These are phyloP conservation scores for Corythucha ciliata DNA, from an alignment of 2,888 invertebrate species.

Conservation along the genomic window DNA sequence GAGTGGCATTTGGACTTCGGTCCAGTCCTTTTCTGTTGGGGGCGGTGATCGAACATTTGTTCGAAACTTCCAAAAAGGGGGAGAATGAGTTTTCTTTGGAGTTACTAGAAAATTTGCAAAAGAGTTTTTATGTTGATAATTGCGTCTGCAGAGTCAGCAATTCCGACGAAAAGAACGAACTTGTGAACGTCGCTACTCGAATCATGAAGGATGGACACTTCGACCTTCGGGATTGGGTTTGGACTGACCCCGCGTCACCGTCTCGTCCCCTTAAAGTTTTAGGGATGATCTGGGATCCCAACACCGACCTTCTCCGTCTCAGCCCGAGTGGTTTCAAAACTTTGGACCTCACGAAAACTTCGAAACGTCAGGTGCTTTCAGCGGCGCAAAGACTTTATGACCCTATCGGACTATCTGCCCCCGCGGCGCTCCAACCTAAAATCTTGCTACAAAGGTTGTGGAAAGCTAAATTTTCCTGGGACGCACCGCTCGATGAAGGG, in stretches of 20 bases:
- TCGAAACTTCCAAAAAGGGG: background rate
- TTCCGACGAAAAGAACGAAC: slow-evolving; percentile 4
- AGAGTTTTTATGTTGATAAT: slow-evolving; percentile 27
- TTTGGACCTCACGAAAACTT: no score
- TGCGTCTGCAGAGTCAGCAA: slow-evolving; percentile 8
- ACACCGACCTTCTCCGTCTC: no score
- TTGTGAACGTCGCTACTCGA: slow-evolving; percentile 8
- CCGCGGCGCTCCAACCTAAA: slow-evolving; percentile 8
- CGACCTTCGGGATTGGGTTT: slow-evolving; percentile 17
- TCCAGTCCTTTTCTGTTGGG: slow-evolving; percentile 22
- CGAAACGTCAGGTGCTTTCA: slow-evolving; percentile 11
- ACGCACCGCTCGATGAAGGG: background rate
- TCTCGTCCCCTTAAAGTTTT: no score
- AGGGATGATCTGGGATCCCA: no score
- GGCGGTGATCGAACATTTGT: slow-evolving; percentile 8
- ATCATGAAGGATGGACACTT: slow-evolving; percentile 9
- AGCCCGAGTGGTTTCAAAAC: no score
- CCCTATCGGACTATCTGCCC: slow-evolving; percentile 15
- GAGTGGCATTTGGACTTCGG: slow-evolving; percentile 23
- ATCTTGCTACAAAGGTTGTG: slow-evolving; percentile 16
- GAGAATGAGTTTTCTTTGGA: no score
- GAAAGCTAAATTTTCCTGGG: slow-evolving; percentile 16
- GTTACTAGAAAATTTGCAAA: no score
- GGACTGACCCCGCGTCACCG: no score
- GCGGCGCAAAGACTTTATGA: slow-evolving; percentile 13